These are phyloP conservation scores for Muscidifurax raptorellus DNA, from an alignment of 1,140 invertebrate species.

Conservation along the genomic window DNA sequence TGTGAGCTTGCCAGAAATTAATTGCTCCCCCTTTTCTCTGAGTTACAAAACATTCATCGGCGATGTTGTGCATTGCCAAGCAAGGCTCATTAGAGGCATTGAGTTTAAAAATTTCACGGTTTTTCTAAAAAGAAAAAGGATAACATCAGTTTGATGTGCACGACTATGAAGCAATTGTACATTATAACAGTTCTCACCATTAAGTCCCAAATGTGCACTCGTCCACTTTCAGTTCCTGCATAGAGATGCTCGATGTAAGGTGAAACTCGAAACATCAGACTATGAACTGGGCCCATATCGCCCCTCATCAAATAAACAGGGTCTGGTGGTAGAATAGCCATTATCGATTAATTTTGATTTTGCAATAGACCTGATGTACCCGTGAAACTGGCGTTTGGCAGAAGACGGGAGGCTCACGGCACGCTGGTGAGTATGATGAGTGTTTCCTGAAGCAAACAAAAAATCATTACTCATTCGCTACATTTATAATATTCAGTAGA, in stretches of 20 bases:
- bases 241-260: constrained; percentile 79
- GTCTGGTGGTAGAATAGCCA: constrained; percentile 79
- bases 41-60: constrained; percentile 77
- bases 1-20: constrained; percentile 80
- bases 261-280: constrained; percentile 79
- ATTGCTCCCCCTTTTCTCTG: constrained; percentile 83
- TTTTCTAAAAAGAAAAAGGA: constrained; percentile 74
- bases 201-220: constrained; percentile 83
- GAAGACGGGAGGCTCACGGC: constrained; percentile 66
- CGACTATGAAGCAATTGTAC: background rate
- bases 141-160: background rate
- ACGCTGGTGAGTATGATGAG: constrained; percentile 49
- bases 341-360: constrained; percentile 56
- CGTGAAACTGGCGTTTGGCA: constrained; percentile 44
- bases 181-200: constrained; percentile 75
- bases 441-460: constrained; percentile 6
- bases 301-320: constrained; percentile 81
- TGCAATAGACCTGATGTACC: background rate
- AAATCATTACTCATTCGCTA: background rate
- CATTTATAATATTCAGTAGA: too few species aligned
- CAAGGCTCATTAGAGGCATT: constrained; percentile 77
- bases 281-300: constrained; percentile 81
- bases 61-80: constrained; percentile 76
- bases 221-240: constrained; percentile 81
- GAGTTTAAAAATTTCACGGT: constrained; percentile 78